A percentile compares a stretch with the other conserved stretches of the same genome.
phyloP scores from a whole-genome alignment of 2,888 invertebrate genomes.

The Strigamia maritima region DNA sequence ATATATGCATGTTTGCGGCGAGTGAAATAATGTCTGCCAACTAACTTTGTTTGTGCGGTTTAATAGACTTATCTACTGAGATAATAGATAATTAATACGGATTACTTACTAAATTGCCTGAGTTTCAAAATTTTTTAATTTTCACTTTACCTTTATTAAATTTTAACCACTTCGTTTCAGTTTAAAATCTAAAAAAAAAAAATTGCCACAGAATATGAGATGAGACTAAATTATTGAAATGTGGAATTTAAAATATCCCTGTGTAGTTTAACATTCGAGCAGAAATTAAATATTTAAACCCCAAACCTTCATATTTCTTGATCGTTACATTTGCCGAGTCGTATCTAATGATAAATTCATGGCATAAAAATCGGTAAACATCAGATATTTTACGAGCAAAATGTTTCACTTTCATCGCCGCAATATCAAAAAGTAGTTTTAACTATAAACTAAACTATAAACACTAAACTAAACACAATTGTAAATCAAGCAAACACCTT shows the following conservation, averaged over 20 bases:
- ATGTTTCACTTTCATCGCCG: neutral
- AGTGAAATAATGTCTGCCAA: too few relatives aligned
- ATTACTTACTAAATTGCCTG: neutral
- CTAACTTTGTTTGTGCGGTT: too few relatives aligned
- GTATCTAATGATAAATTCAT: neutral
- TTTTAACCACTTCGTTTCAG: neutral
- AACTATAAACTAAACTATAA: neutral
- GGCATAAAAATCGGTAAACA: constrained; percentile 22
- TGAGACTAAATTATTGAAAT: neutral
- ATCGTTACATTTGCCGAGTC: constrained; percentile 17
- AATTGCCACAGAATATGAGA: neutral
- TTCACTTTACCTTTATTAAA: neutral
- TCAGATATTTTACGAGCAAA: neutral
- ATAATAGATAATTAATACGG: neutral
- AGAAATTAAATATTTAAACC: constrained; percentile 26
- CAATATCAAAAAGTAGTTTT: neutral
- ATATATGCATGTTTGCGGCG: too few relatives aligned
- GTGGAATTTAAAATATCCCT: constrained; percentile 17
- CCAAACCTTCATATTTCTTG: constrained; percentile 9
- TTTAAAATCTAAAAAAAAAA: neutral
- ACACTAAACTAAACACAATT: too few relatives aligned
- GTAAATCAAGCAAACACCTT: neutral
- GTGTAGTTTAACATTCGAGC: constrained; percentile 11
- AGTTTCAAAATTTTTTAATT: neutral
- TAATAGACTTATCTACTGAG: too few relatives aligned